Percentiles rank a stretch among this genome's conserved stretches.
Evolutionary conservation across 2,113 vertebrate species (phyloP).

Genomic region (Hypocryptadius cinnamomeus): DNA sequence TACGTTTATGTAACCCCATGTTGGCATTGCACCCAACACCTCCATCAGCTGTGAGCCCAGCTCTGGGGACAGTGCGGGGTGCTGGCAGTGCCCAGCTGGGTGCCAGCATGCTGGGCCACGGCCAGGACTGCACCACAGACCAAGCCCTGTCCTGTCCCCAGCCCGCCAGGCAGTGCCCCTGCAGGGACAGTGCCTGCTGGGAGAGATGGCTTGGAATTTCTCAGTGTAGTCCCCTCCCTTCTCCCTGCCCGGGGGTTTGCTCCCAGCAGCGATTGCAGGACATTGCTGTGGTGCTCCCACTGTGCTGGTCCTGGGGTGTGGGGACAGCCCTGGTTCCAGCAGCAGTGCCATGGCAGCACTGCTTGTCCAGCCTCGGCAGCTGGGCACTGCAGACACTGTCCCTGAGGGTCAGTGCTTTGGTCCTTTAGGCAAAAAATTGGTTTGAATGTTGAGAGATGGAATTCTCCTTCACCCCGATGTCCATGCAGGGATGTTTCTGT

Average conservation of each 20-base stretch:
- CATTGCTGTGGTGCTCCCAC: neutral
- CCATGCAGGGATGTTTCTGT: accelerated
- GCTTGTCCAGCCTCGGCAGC: neutral
- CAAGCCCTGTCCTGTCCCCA: accelerated
- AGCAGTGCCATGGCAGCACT: neutral
- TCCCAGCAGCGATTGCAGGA: accelerated
- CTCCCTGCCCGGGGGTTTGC: neutral
- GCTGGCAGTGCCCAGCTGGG: neutral
- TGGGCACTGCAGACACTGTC: neutral
- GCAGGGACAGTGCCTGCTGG: neutral
- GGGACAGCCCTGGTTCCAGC: neutral
- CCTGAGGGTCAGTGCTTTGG: neutral
- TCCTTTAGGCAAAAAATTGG: neutral
- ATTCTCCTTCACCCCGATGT: accelerated
- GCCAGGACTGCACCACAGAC: neutral
- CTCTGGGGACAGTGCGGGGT: accelerated
- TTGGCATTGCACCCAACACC: neutral
- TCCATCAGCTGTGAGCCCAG: neutral
- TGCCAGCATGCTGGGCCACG: neutral
- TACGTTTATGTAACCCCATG: neutral
- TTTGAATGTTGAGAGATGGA: accelerated
- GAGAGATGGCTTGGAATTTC: too few relatives aligned
- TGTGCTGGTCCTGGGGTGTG: accelerated
- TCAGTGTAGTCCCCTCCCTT: neutral
- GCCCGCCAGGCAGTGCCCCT: accelerated